Evolutionary conservation across 2,888 invertebrate genomes (phyloP), one percentile per base, ranked within the genome.

Genomic region (Hesperia comma): DNA sequence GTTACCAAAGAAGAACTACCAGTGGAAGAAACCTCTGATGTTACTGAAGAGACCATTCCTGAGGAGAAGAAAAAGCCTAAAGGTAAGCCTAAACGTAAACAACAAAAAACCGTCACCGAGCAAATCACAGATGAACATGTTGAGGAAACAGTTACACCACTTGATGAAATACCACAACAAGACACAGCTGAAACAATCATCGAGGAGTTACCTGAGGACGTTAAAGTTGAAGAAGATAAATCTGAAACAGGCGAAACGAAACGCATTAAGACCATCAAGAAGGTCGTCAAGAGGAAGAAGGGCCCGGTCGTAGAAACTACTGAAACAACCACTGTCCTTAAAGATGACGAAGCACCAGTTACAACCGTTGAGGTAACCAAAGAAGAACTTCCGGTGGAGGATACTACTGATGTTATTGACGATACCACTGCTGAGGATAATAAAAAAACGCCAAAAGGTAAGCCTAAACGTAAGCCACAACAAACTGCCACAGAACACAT

Each of bases 321-420:
- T 2, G 56, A 73, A 60, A 71, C 71, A 19, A 26, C 72, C 72
- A 73, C 72, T 8, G 55, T 33, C 15, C 15, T 15, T 8, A 55
- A 89, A 83, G 77, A 91, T 78, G 79, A 89, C 79, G 88, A 88
- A 63, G 33, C 77, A 51, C 77, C 83, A 12, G 68, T 81, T 37
- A 75, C 79, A 33, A 74, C 78, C 37, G 61, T 56, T 2, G 8
- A 37, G 10, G 19, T 40, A 0, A 49, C 68, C 0, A 53, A 61
- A 12, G 76, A 82, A 66, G 75, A 71, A 0, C 71, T 71, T 0
- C 54, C 32, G 7, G 21, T n/a, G 60, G 7, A 78, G 15, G 17
- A 46, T 1, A 17, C 8, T 46, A 8, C 17, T 1, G 17, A 46
- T 7, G 14, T 75, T 17, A 69, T 83, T 33, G 77, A 82, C 70